These are phyloP conservation scores for Coracopsis vasa DNA, from an alignment of 2,113 vertebrate genomes.

Conservation along the genomic window DNA sequence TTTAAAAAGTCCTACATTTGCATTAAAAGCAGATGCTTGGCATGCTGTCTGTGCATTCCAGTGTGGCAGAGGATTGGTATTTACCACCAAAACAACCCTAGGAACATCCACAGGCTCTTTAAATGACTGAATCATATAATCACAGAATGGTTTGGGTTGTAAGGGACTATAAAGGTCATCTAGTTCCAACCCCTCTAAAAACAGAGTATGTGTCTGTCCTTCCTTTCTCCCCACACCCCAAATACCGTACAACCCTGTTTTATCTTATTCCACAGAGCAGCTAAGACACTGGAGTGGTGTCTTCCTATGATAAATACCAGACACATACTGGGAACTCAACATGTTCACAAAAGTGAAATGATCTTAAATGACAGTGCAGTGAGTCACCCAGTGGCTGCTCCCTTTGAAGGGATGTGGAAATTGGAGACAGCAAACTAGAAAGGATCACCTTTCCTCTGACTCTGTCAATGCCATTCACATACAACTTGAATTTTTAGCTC, in stretches of 20 bases:
- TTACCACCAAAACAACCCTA: not conserved
- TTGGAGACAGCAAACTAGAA: accelerated
- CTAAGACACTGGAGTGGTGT: not conserved
- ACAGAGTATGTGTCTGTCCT: accelerated
- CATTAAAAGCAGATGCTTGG: not conserved
- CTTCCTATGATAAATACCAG: not conserved
- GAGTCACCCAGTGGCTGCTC: not conserved
- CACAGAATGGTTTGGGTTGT: not conserved
- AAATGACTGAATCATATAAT: not conserved
- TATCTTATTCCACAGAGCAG: not conserved
- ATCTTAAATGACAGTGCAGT: not conserved
- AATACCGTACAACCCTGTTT: not conserved
- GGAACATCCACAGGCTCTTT: not conserved
- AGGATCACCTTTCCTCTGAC: not conserved
- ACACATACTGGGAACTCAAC: not conserved
- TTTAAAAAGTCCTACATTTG: not conserved
- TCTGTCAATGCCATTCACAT: not conserved
- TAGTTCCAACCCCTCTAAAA: not conserved
- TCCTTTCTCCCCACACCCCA: not conserved
- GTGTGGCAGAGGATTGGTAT: not conserved
- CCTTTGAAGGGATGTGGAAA: not conserved
- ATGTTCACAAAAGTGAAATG: not conserved
- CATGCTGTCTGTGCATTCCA: not conserved
- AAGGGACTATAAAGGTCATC: not conserved
- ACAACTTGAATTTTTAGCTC: not conserved